phyloP scores from a whole-genome alignment of 2,113 vertebrate genomes.

The Glaucidium brasilianum region DNA sequence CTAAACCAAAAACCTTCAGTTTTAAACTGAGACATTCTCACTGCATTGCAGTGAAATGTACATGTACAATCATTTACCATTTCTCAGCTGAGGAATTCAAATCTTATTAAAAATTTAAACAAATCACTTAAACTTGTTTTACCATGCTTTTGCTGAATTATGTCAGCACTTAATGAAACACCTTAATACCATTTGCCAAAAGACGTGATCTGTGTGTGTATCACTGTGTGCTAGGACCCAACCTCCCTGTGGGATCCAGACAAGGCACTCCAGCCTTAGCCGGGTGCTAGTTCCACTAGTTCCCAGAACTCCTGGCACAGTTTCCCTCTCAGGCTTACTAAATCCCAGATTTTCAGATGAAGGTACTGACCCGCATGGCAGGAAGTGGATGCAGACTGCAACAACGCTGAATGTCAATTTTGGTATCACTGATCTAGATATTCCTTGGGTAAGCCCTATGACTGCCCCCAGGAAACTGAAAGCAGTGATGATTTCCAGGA shows the following conservation, averaged over 20 bases:
- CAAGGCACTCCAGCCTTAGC: not conserved
- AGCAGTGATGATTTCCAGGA: not conserved
- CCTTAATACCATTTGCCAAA: not conserved
- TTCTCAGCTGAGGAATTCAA: not conserved
- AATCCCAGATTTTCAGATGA: too few relatives aligned
- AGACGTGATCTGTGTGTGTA: not conserved
- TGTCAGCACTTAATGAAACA: not conserved
- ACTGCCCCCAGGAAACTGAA: not conserved
- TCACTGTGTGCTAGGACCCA: not conserved
- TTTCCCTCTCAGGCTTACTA: not conserved
- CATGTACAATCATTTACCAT: not conserved
- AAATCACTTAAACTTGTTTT: not conserved
- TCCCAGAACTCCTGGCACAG: not conserved
- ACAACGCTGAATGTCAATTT: not conserved
- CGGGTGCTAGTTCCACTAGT: fast-evolving
- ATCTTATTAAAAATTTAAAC: not conserved
- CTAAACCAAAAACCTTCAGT: not conserved
- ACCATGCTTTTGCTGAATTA: not conserved
- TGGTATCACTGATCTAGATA: not conserved
- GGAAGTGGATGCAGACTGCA: not conserved
- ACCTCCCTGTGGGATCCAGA: fast-evolving
- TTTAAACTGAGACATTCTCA: not conserved
- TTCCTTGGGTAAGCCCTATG: not conserved
- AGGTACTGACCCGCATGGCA: not conserved
- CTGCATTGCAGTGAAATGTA: not conserved